Percentiles rank a stretch among this genome's conserved stretches.
phyloP scores from a whole-genome alignment of 2,888 invertebrate species.

The Neocrepidodera transversa region DNA sequence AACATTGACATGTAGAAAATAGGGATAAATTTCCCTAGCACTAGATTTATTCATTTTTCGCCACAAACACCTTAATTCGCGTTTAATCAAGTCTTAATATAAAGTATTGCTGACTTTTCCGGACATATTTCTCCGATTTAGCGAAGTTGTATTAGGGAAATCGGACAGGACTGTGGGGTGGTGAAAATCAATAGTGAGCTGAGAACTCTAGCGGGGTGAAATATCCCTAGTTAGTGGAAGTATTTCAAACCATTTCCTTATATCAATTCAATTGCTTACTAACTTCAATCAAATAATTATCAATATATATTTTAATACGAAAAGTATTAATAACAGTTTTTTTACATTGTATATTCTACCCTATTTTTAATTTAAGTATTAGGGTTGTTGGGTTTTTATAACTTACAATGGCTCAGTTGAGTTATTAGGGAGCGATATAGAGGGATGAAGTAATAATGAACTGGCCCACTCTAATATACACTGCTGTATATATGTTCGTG shows the following conservation, averaged over 20 bases:
- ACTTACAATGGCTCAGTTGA: background rate
- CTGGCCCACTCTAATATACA: conserved; percentile 6
- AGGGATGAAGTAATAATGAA: background rate
- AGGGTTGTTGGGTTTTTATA: conserved; percentile 1
- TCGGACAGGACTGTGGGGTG: conserved; percentile 48
- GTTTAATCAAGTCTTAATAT: background rate
- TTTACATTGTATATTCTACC: conserved; percentile 2
- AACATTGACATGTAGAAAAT: conserved; percentile 19
- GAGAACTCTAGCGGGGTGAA: conserved; percentile 48
- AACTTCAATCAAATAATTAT: background rate
- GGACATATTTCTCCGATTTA: conserved; percentile 45
- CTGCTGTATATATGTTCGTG: too few relatives aligned
- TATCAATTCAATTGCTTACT: background rate
- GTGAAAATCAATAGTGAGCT: conserved; percentile 54
- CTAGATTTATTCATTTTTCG: conserved; percentile 15
- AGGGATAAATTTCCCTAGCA: background rate
- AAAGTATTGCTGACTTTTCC: conserved; percentile 28
- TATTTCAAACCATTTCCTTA: conserved; percentile 10
- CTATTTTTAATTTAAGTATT: background rate
- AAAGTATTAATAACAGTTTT: background rate
- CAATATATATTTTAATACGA: background rate
- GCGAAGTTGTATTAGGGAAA: conserved; percentile 37
- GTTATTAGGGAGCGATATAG: background rate
- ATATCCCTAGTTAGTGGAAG: conserved; percentile 35
- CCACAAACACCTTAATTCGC: background rate